Conservation (phyloP, 2,797 vertebrate species). For the Chaenodraco wilsoni region DNA sequence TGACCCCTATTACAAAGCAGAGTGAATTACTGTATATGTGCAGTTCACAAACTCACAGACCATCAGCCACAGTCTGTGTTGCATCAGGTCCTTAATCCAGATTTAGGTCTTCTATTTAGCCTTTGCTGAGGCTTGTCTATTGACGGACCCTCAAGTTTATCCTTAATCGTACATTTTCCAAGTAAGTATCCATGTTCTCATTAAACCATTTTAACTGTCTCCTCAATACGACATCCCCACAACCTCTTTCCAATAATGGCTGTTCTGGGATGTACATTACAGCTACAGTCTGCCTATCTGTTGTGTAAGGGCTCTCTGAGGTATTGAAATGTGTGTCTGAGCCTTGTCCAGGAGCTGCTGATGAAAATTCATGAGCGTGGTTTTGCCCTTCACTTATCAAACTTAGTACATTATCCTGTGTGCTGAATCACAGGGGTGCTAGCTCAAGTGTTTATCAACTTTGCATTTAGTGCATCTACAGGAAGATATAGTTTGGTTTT, state of each 20-base stretch:
- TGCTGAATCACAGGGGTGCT: constrained; percentile 73
- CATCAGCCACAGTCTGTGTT: constrained; percentile 19
- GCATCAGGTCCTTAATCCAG: constrained; percentile 65
- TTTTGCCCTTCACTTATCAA: constrained; percentile 83
- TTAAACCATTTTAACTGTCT: constrained; percentile 77
- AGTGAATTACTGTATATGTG: constrained; percentile 33
- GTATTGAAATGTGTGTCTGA: constrained; percentile 80
- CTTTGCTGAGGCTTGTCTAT: constrained; percentile 64
- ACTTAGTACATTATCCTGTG: constrained; percentile 76
- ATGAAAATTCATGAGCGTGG: constrained; percentile 81
- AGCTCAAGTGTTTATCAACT: constrained; percentile 76
- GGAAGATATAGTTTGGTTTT: constrained; percentile 56
- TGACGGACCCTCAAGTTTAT: constrained; percentile 64
- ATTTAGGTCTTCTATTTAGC: constrained; percentile 75
- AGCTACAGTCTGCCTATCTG: constrained; percentile 72
- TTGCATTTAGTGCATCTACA: constrained; percentile 69
- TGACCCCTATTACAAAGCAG: constrained; percentile 59
- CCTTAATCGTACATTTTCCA: constrained; percentile 73
- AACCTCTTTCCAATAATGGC: constrained; percentile 77
- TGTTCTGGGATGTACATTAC: constrained; percentile 74
- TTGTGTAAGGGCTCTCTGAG: constrained; percentile 75
- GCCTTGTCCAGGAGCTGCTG: constrained; percentile 74
- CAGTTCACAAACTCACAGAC: constrained; percentile 15
- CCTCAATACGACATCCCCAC: constrained; percentile 68
- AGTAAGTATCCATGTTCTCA: constrained; percentile 77